Evolutionary conservation across 2,888 invertebrate genomes (phyloP), one percentile per base, ranked within the genome.

Genomic region (Leucozona laternaria): DNA sequence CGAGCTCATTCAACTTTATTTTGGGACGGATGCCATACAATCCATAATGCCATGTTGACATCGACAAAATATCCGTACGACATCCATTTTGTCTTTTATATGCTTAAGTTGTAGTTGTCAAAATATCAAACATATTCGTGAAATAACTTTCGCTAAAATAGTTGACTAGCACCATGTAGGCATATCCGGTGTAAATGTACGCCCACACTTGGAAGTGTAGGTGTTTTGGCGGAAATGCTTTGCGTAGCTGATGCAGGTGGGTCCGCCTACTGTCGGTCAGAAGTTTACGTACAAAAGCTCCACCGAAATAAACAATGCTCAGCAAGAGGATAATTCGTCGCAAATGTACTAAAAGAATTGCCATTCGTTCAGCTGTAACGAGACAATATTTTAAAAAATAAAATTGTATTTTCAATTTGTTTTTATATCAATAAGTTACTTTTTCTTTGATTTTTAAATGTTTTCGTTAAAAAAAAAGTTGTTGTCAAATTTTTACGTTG

Each of bases 121-220:
- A 89, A 72, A 91, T 90, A 71, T 92, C 92, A 8, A 92, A 88
- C 34, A 91, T 79, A 66, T 91, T 92, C 43, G 90, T 90, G 28
- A 90, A 86, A 5, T 89, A 87, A 6, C 90, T 88, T 88, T 91
- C 88, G 64, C 79, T 90, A 17, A 91, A 90, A 88, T 90, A 92
- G 89, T 91, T 92, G 31, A 91, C 90, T 58, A 92, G 80, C 43
- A 92, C 83, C 25, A 90, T 57, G 62, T 92, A 92, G 15, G 90
- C 88, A 57, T 92, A 92, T 70, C 90, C 91, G 66, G 91, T 90
- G 80, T 92, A 92, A 45, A 92, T 90, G 81, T 92, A 92, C 31
- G 90, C 91, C 92, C 92, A 92, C 90, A 91, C 91, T 71, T 92
- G 92, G 88, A 92, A 90, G 87, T 92, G 92, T 64, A 91, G 78